A percentile compares a stretch with the other conserved stretches of the same genome.
Evolutionary conservation across 2,113 vertebrate species (phyloP).

Genomic region (Ceratotherium simum): DNA sequence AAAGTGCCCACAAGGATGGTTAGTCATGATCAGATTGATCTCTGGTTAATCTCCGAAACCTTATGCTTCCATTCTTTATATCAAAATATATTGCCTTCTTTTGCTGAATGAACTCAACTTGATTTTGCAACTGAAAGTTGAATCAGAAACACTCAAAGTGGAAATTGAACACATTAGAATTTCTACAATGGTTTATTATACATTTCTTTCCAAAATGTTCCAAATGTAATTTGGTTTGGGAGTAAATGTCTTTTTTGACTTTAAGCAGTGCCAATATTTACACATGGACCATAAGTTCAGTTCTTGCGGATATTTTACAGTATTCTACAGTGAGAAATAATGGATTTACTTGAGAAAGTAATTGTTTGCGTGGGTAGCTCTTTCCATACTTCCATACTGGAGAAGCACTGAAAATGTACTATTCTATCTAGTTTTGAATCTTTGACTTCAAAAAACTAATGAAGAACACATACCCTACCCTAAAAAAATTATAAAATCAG

Average conservation of each 20-base stretch:
- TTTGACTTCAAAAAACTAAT: slow-evolving; percentile 7
- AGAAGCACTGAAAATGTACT: not conserved
- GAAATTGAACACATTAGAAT: slow-evolving; percentile 27
- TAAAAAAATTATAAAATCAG: slow-evolving; percentile 10
- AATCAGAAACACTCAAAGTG: slow-evolving; percentile 6
- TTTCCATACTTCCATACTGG: not conserved
- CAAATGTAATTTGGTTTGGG: slow-evolving; percentile 31
- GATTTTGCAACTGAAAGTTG: slow-evolving; percentile 78
- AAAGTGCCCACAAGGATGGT: slow-evolving; percentile 86
- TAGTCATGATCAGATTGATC: slow-evolving; percentile 88
- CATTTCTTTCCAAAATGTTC: slow-evolving; percentile 56
- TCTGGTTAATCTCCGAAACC: slow-evolving; percentile 88
- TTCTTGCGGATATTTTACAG: not conserved
- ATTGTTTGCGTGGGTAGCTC: not conserved
- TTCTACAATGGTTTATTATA: slow-evolving; percentile 32
- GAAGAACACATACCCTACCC: not conserved
- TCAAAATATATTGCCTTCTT: slow-evolving; percentile 80
- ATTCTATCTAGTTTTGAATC: not conserved
- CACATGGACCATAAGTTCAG: not conserved
- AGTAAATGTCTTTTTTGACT: slow-evolving; percentile 41
- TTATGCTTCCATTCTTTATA: slow-evolving; percentile 81
- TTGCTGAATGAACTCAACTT: slow-evolving; percentile 84
- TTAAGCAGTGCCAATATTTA: not conserved
- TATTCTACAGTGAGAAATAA: not conserved
- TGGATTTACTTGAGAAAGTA: not conserved